Conservation (phyloP, 2,888 invertebrate species). For the Euspilapteryx auroguttella region DNA sequence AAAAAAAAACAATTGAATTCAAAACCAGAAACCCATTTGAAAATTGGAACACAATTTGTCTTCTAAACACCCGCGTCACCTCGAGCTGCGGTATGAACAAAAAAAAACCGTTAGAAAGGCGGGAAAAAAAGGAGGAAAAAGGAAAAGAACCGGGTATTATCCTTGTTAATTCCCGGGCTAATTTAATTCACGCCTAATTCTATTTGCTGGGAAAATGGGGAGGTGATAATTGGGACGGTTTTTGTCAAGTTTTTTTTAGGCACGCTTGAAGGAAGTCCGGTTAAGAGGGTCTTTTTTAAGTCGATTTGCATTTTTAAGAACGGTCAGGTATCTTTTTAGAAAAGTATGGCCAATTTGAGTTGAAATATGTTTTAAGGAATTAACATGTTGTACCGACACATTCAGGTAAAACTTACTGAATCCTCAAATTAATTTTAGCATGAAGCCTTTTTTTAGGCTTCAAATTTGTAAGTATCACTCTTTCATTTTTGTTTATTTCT, state of each 20-base stretch:
- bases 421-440: too few species aligned
- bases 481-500: too few species aligned
- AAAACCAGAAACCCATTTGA: slow-evolving; percentile 15
- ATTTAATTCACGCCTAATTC: slow-evolving; percentile 60
- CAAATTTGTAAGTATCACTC: too few species aligned
- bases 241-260: slow-evolving; percentile 25
- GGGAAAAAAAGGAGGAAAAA: slow-evolving; percentile 42
- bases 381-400: too few species aligned
- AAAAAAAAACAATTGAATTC: too few species aligned
- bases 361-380: too few species aligned
- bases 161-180: slow-evolving; percentile 56
- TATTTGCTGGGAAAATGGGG: slow-evolving; percentile 55
- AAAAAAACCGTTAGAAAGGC: slow-evolving; percentile 27
- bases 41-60: slow-evolving; percentile 14
- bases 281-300: slow-evolving; percentile 15
- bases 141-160: slow-evolving; percentile 43
- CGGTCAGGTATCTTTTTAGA: too few species aligned
- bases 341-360: too few species aligned
- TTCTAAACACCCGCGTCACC: slow-evolving; percentile 18
- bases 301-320: slow-evolving; percentile 10
- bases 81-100: slow-evolving; percentile 14
- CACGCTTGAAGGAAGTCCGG: slow-evolving; percentile 19
- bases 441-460: too few species aligned
- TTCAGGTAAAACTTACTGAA: too few species aligned
- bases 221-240: slow-evolving; percentile 51